These are phyloP conservation scores for Plebejus melissa DNA, from an alignment of 2,888 invertebrate genomes.

Conservation along the genomic window DNA sequence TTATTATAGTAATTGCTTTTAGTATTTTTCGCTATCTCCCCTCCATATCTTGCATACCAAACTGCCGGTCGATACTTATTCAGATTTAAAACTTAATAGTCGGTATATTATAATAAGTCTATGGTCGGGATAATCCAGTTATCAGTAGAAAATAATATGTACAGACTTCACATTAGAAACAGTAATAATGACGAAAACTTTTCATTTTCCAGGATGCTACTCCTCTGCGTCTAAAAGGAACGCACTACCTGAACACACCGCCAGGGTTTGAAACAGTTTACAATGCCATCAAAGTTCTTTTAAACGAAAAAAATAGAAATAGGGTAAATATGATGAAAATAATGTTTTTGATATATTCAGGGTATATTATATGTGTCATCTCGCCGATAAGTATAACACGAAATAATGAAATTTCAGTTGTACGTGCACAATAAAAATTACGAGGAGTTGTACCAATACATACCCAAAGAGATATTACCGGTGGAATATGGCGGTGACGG, in stretches of 20 bases:
- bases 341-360: not conserved
- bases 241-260: slow-evolving; percentile 78
- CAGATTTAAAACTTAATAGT: too few species aligned
- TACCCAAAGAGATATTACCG: slow-evolving; percentile 80
- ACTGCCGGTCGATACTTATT: too few species aligned
- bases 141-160: too few species aligned
- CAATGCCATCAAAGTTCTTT: slow-evolving; percentile 69
- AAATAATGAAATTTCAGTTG: slow-evolving; percentile 50
- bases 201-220: slow-evolving; percentile 72
- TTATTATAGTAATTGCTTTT: not conserved
- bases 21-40: not conserved
- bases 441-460: slow-evolving; percentile 75
- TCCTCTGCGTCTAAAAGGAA: slow-evolving; percentile 79
- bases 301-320: slow-evolving; percentile 77
- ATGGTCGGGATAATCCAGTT: too few species aligned
- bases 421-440: slow-evolving; percentile 73
- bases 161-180: too few species aligned
- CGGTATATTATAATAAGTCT: too few species aligned
- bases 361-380: too few species aligned
- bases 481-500: slow-evolving; percentile 83
- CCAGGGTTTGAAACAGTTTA: slow-evolving; percentile 77
- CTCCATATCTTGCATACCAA: too few species aligned
- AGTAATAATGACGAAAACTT: not conserved
- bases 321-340: slow-evolving; percentile 63
- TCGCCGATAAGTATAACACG: not conserved